Conservation (phyloP, 2,113 vertebrate genomes). For the Osmerus mordax region DNA sequence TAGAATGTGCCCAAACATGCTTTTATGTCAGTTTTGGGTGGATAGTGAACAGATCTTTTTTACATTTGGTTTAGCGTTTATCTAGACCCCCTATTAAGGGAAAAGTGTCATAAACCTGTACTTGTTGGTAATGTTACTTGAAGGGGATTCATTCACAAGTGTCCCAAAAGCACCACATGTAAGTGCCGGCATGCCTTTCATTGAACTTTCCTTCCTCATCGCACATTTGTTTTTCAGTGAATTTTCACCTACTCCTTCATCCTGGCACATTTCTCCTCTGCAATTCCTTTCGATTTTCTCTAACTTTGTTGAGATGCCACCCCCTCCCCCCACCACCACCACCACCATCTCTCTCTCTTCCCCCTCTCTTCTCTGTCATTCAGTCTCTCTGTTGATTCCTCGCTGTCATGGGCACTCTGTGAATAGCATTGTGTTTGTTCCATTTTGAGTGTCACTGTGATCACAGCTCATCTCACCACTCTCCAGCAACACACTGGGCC, state of each 20-base stretch:
- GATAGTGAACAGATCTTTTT: too few species aligned
- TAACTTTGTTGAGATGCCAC: too few species aligned
- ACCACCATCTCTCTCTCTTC: neutral
- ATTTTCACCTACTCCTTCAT: neutral
- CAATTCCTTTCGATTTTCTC: neutral
- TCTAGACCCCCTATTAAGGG: too few species aligned
- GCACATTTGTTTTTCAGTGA: neutral
- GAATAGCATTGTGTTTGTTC: neutral
- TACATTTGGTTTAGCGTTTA: too few species aligned
- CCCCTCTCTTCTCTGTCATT: neutral
- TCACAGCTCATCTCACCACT: neutral
- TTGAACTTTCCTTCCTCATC: neutral
- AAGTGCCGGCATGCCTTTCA: too few species aligned
- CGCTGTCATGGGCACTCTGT: neutral
- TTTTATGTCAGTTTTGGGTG: too few species aligned
- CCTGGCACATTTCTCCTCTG: neutral
- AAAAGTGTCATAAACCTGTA: too few species aligned
- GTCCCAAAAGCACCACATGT: too few species aligned
- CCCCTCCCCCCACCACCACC: neutral
- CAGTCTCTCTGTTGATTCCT: neutral
- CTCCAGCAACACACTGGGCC: neutral
- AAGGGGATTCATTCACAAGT: too few species aligned
- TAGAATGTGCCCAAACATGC: too few species aligned
- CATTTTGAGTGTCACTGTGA: constrained; percentile 2
- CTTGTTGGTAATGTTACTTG: too few species aligned